phyloP scores from a whole-genome alignment of 2,113 vertebrate genomes.

The Taurulus bubalis region DNA sequence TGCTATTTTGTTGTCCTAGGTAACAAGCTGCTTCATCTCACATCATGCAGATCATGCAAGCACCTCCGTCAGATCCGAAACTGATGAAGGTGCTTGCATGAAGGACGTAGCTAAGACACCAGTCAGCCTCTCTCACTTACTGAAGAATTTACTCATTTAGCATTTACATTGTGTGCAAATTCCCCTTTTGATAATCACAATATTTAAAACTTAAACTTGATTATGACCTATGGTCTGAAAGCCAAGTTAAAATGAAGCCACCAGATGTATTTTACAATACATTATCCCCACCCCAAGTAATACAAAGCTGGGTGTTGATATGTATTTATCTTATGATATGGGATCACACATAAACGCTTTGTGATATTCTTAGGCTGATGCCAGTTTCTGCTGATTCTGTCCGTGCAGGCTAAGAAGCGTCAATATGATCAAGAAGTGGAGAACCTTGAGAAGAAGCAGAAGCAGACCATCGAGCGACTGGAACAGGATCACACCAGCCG shows the following conservation, averaged over 20 bases:
- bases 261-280: neutral
- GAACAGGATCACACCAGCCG: slow-evolving; percentile 98
- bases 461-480: slow-evolving; percentile 96
- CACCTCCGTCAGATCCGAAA: neutral
- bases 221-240: neutral
- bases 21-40: slow-evolving; percentile 15
- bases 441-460: slow-evolving; percentile 97
- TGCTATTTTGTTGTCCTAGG: neutral
- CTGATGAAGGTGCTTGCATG: neutral
- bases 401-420: slow-evolving; percentile 89
- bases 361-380: neutral
- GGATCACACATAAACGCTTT: neutral
- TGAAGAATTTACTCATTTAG: neutral
- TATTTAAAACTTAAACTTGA: neutral
- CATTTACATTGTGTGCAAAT: neutral
- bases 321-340: neutral
- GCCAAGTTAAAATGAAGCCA: neutral
- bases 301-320: neutral
- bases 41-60: neutral
- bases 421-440: slow-evolving; percentile 98
- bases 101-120: neutral
- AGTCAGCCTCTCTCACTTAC: neutral
- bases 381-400: neutral
- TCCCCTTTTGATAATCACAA: neutral
- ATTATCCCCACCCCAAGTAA: neutral